Evolutionary conservation across 2,888 invertebrate species (phyloP), one percentile per base, ranked within the genome.

Genomic region (Cepaea hortensis): DNA sequence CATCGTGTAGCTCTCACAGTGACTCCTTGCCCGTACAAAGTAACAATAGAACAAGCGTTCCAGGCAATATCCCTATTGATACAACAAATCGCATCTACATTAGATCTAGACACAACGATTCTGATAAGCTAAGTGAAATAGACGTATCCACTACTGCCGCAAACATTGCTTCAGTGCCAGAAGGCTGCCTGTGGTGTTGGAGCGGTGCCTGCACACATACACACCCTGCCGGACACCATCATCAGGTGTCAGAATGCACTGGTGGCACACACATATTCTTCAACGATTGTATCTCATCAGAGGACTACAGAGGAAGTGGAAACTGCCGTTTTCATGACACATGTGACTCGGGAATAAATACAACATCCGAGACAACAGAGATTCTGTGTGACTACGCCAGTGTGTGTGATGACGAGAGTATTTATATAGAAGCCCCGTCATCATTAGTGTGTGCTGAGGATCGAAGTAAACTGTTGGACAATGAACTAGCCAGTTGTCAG

Each of bases 381-480:
- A 61, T 77, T 77, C 55, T 20, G 5, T 77, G 55, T n/a, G 77
- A 77, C 23, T 77, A 77, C n/a, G 9, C 3, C 13, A 77, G 77
- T 11, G n/a, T 77, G 20, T 23, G 77, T n/a, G 77, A 77, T 55
- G 77, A 77, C n/a, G 77, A 55, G 9, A 77, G 55, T 55, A 6
- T 77, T n/a, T 9, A n/a, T 3, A 55, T 11, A n/a, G 77, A 77
- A 6, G 55, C 11, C 3, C 9, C 55, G 77, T 2, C n/a, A 55
- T 3, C 55, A 15, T 55, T n/a, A 11, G 11, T 55, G 55, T 11
- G 11, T 55, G 77, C 20, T 23, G 77, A 55, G 1, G 61, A 77
- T 61, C 4, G 20, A 4, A n/a, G n/a, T 55, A 61, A 61, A 55
- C n/a, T n/a, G 9, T 77, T 77, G 7, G 11, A 3, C 9, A 18